Conservation (phyloP, 2,797 vertebrate species). For the Vultur gryphus region DNA sequence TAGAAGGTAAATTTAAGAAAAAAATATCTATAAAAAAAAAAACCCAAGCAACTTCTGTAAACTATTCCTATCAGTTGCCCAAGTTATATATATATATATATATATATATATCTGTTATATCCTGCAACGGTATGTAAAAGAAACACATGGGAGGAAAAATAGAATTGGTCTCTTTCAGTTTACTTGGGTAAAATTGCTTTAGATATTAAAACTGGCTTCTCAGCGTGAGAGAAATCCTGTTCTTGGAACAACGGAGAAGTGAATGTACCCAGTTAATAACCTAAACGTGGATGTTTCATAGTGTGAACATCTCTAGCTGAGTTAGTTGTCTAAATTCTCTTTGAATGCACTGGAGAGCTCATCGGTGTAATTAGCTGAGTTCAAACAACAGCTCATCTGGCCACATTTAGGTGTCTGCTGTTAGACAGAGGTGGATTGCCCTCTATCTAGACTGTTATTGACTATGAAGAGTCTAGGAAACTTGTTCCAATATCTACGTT, state of each 20-base stretch:
- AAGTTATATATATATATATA: no score
- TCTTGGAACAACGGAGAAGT: neutral
- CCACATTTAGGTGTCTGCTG: neutral
- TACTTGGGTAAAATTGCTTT: neutral
- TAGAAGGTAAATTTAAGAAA: slow-evolving; percentile 82
- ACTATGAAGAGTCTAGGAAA: neutral
- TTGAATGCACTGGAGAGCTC: neutral
- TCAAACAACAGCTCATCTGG: neutral
- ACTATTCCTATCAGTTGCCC: neutral
- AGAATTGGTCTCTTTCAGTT: neutral
- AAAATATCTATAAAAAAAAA: fast-evolving
- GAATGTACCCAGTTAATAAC: neutral
- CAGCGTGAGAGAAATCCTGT: neutral
- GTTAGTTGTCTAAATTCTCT: neutral
- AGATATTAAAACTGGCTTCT: neutral
- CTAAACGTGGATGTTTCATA: neutral
- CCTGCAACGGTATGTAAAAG: neutral
- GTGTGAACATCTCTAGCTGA: neutral
- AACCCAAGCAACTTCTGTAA: fast-evolving
- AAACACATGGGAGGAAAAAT: fast-evolving
- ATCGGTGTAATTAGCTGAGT: neutral
- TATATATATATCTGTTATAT: no score
- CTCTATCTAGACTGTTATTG: neutral
- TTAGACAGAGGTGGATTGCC: neutral
- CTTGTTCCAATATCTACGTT: fast-evolving